These are phyloP conservation scores for Peromyscus leucopus DNA, from an alignment of 2,113 vertebrate species.

Conservation along the genomic window DNA sequence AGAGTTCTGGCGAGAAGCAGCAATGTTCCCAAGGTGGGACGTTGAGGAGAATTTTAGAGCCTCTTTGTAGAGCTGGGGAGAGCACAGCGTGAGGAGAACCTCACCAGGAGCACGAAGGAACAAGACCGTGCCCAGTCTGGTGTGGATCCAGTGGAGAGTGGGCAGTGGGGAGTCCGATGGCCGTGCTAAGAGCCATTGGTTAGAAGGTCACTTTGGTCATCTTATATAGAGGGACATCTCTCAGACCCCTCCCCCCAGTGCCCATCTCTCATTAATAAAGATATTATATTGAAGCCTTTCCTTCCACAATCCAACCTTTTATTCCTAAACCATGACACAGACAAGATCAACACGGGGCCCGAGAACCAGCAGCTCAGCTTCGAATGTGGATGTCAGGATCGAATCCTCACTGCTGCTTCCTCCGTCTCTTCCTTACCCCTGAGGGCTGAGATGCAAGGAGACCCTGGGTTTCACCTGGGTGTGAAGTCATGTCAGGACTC, in stretches of 20 bases:
- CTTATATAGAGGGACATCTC: not conserved
- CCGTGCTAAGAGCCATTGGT: accelerated
- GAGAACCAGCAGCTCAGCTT: not conserved
- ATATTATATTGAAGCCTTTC: not conserved
- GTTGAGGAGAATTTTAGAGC: not conserved
- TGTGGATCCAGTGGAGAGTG: not conserved
- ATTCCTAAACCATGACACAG: not conserved
- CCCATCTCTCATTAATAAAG: not conserved
- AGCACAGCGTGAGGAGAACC: not conserved
- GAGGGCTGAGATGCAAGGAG: not conserved
- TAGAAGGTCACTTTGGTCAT: not conserved
- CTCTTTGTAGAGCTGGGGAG: not conserved
- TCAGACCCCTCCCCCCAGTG: not conserved
- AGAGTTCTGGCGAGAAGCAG: not conserved
- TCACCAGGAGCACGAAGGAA: accelerated
- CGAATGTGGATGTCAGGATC: not conserved
- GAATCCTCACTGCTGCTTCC: not conserved
- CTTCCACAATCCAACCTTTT: not conserved
- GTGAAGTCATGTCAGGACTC: too few relatives aligned
- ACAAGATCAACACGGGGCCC: accelerated
- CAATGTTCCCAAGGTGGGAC: too few relatives aligned
- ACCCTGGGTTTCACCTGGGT: not conserved
- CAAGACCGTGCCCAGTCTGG: not conserved
- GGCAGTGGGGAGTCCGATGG: too few relatives aligned
- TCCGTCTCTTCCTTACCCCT: not conserved